Evolutionary conservation across 2,113 vertebrate species (phyloP).

Genomic region (Barbus barbus): DNA sequence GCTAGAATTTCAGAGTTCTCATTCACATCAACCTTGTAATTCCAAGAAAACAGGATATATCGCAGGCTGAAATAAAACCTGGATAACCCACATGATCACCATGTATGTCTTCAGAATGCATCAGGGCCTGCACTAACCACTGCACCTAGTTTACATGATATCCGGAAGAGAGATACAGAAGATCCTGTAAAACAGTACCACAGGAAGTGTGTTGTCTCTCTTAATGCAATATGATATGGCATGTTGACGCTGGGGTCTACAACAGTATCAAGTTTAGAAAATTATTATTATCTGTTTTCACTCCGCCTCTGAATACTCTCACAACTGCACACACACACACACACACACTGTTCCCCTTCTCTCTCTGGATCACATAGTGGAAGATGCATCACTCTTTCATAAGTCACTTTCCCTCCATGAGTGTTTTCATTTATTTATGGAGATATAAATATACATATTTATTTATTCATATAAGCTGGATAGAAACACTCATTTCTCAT

Average conservation of each 20-base stretch:
- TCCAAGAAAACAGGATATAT: neutral
- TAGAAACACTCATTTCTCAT: slow-evolving; percentile 8
- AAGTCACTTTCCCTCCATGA: slow-evolving; percentile 21
- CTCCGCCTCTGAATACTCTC: neutral
- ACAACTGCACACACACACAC: neutral
- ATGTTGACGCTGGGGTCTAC: neutral
- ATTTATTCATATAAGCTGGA: slow-evolving; percentile 22
- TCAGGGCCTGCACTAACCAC: neutral
- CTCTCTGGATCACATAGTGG: neutral
- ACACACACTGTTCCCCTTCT: neutral
- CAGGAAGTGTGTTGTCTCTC: neutral
- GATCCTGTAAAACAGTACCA: slow-evolving; percentile 21
- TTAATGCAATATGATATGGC: slow-evolving; percentile 31
- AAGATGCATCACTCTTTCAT: slow-evolving; percentile 24
- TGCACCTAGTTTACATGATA: neutral
- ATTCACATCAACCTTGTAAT: neutral
- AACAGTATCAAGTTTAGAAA: slow-evolving; percentile 17
- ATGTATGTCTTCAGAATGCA: neutral
- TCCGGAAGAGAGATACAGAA: neutral
- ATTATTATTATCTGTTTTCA: slow-evolving; percentile 17
- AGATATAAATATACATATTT: slow-evolving; percentile 16
- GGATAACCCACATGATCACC: neutral
- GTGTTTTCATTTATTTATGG: slow-evolving; percentile 34
- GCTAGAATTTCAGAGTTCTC: neutral
- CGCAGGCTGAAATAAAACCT: neutral